Conservation (phyloP, 2,888 invertebrate species). For the Coenonympha glycerion region DNA sequence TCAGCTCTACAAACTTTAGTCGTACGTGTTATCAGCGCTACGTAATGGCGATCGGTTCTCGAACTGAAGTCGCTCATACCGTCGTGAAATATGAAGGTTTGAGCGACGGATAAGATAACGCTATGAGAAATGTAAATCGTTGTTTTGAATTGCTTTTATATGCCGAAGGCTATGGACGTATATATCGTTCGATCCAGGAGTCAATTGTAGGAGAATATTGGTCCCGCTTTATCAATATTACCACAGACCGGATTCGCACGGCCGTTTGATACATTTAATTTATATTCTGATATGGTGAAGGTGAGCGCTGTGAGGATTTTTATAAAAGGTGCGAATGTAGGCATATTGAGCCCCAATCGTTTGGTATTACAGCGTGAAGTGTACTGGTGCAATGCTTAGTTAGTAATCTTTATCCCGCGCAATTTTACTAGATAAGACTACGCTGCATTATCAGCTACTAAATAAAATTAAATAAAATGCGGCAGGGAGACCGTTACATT, state of each 20-base stretch:
- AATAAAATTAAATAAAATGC: no score
- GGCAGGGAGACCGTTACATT: no score
- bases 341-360: no score
- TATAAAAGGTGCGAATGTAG: no score
- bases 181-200: constrained; percentile 29
- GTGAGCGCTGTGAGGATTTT: no score
- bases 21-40: constrained; percentile 47
- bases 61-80: constrained; percentile 50
- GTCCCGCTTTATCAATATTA: constrained; percentile 9
- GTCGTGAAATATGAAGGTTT: constrained; percentile 48
- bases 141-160: constrained; percentile 60
- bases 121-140: constrained; percentile 57
- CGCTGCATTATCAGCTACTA: no score
- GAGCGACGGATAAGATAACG: constrained; percentile 48
- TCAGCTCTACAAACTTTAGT: constrained; percentile 29
- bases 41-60: constrained; percentile 55
- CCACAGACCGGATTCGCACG: constrained; percentile 1
- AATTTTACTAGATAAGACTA: no score
- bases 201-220: constrained; percentile 21
- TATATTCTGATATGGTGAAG: background rate
- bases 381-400: no score
- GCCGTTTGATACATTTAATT: background rate
- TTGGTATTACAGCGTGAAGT: no score
- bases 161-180: constrained; percentile 41
- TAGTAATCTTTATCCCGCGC: no score